Conservation (phyloP, 1,140 invertebrate species). For the Diploscapter pachys region DNA sequence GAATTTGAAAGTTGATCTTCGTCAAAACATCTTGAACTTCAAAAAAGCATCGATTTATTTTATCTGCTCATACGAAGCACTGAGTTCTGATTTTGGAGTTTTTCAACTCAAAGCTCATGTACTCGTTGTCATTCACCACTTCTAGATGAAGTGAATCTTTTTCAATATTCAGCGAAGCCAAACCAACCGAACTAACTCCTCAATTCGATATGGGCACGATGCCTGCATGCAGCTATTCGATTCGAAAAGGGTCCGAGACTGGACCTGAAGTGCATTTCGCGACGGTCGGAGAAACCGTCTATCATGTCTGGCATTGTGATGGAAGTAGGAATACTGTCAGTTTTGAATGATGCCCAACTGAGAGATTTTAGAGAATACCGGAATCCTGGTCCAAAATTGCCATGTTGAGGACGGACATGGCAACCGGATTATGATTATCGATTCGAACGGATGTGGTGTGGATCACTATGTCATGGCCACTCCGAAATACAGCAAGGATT, state of each 20-base stretch:
- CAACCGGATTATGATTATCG: conserved; percentile 56
- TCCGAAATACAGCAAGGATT: conserved; percentile 50
- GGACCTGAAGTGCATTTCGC: conserved; percentile 54
- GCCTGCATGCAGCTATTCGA: conserved; percentile 53
- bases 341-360: background rate
- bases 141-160: no score
- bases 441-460: conserved; percentile 57
- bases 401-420: conserved; percentile 57
- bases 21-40: background rate
- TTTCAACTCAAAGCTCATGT: no score
- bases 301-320: conserved; percentile 56
- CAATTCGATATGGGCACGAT: conserved; percentile 54
- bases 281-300: conserved; percentile 51
- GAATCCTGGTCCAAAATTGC: conserved; percentile 58
- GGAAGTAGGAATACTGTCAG: conserved; percentile 17
- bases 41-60: background rate
- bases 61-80: background rate
- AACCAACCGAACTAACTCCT: conserved; percentile 50
- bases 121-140: no score
- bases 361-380: conserved; percentile 49
- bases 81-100: background rate
- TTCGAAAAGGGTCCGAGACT: conserved; percentile 53
- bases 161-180: conserved; percentile 38
- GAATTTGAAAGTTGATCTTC: conserved; percentile 7
- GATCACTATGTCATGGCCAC: conserved; percentile 55